Evolutionary conservation across 2,113 vertebrate genomes (phyloP), one percentile per base, ranked within the genome.

Genomic region (Mastomys natalensis): DNA sequence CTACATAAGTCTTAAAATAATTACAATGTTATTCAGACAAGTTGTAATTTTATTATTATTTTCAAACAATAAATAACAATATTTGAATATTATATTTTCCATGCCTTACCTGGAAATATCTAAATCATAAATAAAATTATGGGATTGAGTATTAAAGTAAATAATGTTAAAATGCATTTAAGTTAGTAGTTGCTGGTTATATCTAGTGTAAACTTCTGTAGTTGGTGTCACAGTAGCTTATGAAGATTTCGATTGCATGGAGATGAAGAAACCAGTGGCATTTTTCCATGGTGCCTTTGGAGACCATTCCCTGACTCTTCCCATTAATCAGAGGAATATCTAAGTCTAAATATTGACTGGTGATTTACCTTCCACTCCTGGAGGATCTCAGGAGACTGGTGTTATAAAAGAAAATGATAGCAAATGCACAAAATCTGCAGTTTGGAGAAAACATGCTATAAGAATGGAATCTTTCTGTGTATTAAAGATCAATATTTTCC

Each of bases 281-380:
- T 43, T 95, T 74, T 45, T 87, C 94, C 94, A 82, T n/a, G 53
- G 90, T 93, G 81, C 88, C 91, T 97, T 94, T 91, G 90, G 93
- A 95, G 85, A 89, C 8, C 19, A 58, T 58, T n/a, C 93, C 58
- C 74, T 89, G 95, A 34, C 51, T 93, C 82, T 34, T 96, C 95
- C n/a, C 90, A 97, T 98, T 98, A 98, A 98, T 97, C 96, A 96
- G 82, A 94, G 93, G 15, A 91, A 93, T 96, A 31, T 26, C 68
- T 84, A 97, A 95, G 24, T 97, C 97, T 97, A 97, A 66, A 78
- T 98, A 98, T 97, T 98, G 98, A 98, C 96, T 95, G 34, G 29
- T 96, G 68, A 89, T 97, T 98, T 98, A 80, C 94, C 74, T 62
- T 93, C 16, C 51, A 97, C 45, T 58, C 91, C 85, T 64, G 60